phyloP scores from a whole-genome alignment of 2,113 vertebrate genomes.

The Helogale parvula region DNA sequence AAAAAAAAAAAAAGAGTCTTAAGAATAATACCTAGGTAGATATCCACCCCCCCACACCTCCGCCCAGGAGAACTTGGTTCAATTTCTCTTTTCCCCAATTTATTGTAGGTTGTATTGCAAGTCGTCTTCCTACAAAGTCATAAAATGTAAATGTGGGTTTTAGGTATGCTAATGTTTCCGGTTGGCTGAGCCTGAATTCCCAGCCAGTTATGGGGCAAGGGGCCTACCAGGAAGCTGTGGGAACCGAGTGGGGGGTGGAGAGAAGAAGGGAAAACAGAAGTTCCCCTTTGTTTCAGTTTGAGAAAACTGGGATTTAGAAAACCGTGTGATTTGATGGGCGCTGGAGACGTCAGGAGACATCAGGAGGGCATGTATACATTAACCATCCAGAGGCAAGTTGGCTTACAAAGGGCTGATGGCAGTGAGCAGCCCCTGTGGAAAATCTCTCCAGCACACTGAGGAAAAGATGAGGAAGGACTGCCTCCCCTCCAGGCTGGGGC shows the following conservation, averaged over 20 bases:
- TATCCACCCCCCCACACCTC: neutral
- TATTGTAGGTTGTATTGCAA: constrained; percentile 59
- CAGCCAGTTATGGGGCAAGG: constrained; percentile 19
- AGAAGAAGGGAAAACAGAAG: neutral
- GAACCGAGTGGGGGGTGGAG: constrained; percentile 26
- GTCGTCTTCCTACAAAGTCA: constrained; percentile 59
- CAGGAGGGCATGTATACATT: neutral
- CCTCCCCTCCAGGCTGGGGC: neutral
- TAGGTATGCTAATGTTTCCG: constrained; percentile 68
- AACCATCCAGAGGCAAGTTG: neutral
- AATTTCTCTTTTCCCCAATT: constrained; percentile 5
- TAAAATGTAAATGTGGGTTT: constrained; percentile 72
- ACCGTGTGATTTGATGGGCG: neutral
- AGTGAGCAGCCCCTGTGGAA: neutral
- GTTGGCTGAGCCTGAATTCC: constrained; percentile 49
- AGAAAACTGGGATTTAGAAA: constrained; percentile 46
- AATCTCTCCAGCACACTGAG: neutral
- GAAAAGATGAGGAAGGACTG: neutral
- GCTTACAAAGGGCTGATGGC: neutral
- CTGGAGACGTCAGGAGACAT: neutral
- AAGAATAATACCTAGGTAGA: constrained; percentile 23
- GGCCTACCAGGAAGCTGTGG: constrained; percentile 2
- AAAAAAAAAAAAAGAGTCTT: neutral
- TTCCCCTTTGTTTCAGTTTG: constrained; percentile 29
- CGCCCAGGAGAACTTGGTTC: neutral